phyloP scores from a whole-genome alignment of 2,113 vertebrate species.

The Pogona vitticeps region DNA sequence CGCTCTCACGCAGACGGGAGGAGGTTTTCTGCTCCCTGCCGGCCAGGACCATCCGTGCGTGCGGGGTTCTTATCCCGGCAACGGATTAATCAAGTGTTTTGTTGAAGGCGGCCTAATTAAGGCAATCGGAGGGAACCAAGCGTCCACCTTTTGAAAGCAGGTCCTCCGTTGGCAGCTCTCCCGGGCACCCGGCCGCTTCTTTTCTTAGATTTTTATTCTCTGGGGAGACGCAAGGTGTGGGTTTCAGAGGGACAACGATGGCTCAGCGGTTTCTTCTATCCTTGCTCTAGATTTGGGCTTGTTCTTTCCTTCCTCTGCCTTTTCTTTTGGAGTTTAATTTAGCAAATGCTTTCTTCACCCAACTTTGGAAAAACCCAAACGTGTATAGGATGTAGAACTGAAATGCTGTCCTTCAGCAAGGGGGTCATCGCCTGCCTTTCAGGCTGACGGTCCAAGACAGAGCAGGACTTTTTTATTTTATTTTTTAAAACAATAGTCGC shows the following conservation, averaged over 20 bases:
- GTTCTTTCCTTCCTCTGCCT: not conserved
- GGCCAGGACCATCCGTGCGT: not conserved
- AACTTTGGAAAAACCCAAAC: too few relatives aligned
- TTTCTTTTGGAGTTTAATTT: too few relatives aligned
- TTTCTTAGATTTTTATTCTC: not conserved
- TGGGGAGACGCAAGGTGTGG: not conserved
- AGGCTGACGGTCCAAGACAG: too few relatives aligned
- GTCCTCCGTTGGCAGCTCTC: too few relatives aligned
- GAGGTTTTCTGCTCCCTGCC: not conserved
- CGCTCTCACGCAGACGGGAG: not conserved
- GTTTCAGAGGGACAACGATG: not conserved
- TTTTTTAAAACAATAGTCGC: too few relatives aligned
- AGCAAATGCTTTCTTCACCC: too few relatives aligned
- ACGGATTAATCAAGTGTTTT: not conserved
- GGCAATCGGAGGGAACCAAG: not conserved
- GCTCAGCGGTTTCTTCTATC: not conserved
- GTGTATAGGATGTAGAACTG: too few relatives aligned
- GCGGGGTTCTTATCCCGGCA: not conserved
- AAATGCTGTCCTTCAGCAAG: too few relatives aligned
- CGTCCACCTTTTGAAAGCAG: not conserved
- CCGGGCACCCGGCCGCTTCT: too few relatives aligned
- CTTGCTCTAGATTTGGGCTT: not conserved
- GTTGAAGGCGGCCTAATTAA: not conserved
- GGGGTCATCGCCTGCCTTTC: too few relatives aligned
- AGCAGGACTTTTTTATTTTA: too few relatives aligned